Evolutionary conservation across 2,888 invertebrate genomes (phyloP), one percentile per base, ranked within the genome.

Genomic region (Thera britannica): DNA sequence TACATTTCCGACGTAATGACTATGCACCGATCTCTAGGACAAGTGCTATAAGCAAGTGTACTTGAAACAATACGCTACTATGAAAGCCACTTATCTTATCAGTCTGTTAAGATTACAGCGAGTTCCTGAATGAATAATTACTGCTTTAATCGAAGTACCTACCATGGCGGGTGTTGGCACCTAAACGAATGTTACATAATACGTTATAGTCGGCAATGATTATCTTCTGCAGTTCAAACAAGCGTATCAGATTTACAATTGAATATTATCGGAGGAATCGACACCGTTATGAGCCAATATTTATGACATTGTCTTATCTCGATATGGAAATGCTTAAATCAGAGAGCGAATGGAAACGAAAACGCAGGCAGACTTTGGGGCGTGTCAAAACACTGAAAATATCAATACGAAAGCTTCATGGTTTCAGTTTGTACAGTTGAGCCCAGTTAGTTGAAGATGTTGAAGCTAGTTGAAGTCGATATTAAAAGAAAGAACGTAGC

Each of bases 1-100:
- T 88, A 89, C 83, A 86, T 88, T 90, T 91, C 89, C 90, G 84
- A 84, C 83, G 80, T 66, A 58, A 85, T 79, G 79, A 81, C 57
- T 57, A 68, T 72, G 63, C 52, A 52, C 72, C 75, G 81, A 87
- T 86, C 86, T 83, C 79, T 60, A 84, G 84, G 84, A 83, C 81
- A 77, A 79, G 78, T 81, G 72, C 73, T 68, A 70, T 58, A 69
- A 68, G 59, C 73, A 66, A 69, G 67, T 72, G 71, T 58, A 66
- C 70, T 65, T 57, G 65, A 69, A 69, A 62, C 34, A 65, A 60
- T 71, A 58, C 63, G 63, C 55, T 62, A 64, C 65, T 51, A 62
- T 48, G 46, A 58, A 59, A 56, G 46, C 41, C 63, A 55, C 51
- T 70, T 48, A 38, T 65, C 57, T 72, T 65, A 72, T 72, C 68